phyloP scores from a whole-genome alignment of 1,140 invertebrate species.

The Dreissena polymorpha region DNA sequence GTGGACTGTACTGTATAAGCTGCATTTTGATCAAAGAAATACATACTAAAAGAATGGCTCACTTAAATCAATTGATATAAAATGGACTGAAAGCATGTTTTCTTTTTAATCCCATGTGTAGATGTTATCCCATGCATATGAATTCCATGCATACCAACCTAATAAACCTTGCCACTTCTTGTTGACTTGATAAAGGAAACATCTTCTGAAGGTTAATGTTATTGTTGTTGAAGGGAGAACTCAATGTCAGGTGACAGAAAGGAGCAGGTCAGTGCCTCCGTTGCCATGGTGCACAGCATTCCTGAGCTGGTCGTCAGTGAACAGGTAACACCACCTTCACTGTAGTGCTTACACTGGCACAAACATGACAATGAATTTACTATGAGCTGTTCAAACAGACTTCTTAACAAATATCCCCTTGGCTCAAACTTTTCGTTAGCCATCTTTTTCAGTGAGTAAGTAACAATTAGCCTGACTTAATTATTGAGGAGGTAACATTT shows the following conservation, averaged over 20 bases:
- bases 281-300: conserved; percentile 97
- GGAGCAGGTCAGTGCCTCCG: conserved; percentile 85
- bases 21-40: too few relatives aligned
- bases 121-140: not conserved
- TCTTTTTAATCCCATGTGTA: not conserved
- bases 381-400: not conserved
- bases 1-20: too few relatives aligned
- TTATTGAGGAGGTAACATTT: not conserved
- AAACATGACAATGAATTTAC: not conserved
- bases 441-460: not conserved
- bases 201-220: too few relatives aligned
- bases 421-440: not conserved
- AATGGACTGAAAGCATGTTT: not conserved
- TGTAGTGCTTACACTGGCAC: not conserved
- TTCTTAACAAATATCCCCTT: not conserved
- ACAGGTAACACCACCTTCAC: conserved; percentile 81
- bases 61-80: too few relatives aligned
- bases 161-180: not conserved
- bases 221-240: conserved; percentile 66
- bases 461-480: not conserved
- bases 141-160: not conserved
- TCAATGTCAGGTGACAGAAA: conserved; percentile 80
- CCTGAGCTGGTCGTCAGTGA: conserved; percentile 95
- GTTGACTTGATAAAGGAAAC: too few relatives aligned
- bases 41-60: too few relatives aligned